Base-by-base conservation (phyloP, 2,113 vertebrate genomes). In the Calidris pugnax region DNA sequence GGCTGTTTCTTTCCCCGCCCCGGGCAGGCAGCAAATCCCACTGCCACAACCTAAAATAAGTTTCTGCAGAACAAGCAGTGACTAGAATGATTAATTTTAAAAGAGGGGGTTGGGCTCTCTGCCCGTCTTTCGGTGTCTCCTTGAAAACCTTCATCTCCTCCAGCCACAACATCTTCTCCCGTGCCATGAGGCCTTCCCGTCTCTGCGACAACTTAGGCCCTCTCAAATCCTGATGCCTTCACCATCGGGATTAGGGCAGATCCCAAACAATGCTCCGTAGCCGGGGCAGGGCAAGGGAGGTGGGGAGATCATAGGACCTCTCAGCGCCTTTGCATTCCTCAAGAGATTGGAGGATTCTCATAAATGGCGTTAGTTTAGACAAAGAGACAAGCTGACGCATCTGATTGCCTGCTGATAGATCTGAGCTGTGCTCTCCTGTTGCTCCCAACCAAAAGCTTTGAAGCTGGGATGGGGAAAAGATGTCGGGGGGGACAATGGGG, bases 151-250 rank as follows among this genome's bases (percentile, higher is more conserved):
- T 76, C 14, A 59, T 68, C 53, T 92, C 19, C 13, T 87, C 21
- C 41, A 81, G 51, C 33, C 3, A 0, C 0, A 0, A 41, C 0
- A 0, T 53, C 12, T 41, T 64, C 48, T 72, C 9, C 14, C 1
- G 6, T 7, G 3, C 64, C 1, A 0, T 13, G 7, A 56, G 27
- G 27, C 41, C n/a, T 63, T 72, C 35, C 43, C 6, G 4, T 53
- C 43, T 17, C 37, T 45, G 66, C 2, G 1, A 3, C 30, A 59
- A 12, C 12, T 32, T 57, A 55, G 45, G 35, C n/a, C 10, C 23
- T 57, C 43, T 48, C 56, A 75, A 43, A 35, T 39, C 37, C 37
- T 39, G 37, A 39, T 74, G 37, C 35, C 30, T 21, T 14, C 23
- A 32, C 60, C 19, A 7, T 7, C 1, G 5, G 91, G 89, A 41